Evolutionary conservation across 2,888 invertebrate species (phyloP), one percentile per base, ranked within the genome.

Genomic region (Ryuthela nishihirai): DNA sequence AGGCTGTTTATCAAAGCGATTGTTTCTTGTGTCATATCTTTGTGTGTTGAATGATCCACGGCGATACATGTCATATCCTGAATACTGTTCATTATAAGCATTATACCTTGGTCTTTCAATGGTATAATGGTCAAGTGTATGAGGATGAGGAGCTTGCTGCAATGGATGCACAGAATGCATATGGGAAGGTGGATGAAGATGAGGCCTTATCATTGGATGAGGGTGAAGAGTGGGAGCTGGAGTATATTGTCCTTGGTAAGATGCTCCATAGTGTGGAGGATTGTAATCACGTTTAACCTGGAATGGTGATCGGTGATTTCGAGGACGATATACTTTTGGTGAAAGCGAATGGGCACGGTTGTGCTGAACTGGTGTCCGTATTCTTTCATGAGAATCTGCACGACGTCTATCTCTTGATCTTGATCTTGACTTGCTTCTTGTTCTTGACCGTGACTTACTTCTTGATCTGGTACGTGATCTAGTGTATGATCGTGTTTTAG

Each of bases 401-500:
- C 44, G 47, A 12, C n/a, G 10, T 41, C 54, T 41, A 7, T 49
- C 50, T 42, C 62, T 48, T 7, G 55, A 54, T 3, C 52, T 15
- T 10, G 41, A 15, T 24, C 47, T 44, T 10, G 42, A 34, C 17
- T 45, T 52, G 10, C 10, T 25, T 34, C 62, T 35, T 15, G 62
- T 50, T 45, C 62, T 53, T 17, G 62, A 62, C 7, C 58, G 49
- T 17, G 62, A 62, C 24, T 54, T 45, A 15, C 40, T 58, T 41
- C 49, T 45, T 10, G 54, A 45, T 2, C 58, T 47, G 21, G 62
- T 58, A 12, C 62, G 41, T 3, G 62, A 58, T 32, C 62, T 54
- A n/a, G 54, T 40, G 20, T 54, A 55, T n/a, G 61, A 55, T 4
- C 56, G 35, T 18, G 43, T 39, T 29, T 53, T 48, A n/a, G 62